Percentiles rank a stretch among this genome's conserved stretches.
These are phyloP conservation scores for Harmothoe impar DNA, from an alignment of 2,888 invertebrate species.

Conservation along the genomic window DNA sequence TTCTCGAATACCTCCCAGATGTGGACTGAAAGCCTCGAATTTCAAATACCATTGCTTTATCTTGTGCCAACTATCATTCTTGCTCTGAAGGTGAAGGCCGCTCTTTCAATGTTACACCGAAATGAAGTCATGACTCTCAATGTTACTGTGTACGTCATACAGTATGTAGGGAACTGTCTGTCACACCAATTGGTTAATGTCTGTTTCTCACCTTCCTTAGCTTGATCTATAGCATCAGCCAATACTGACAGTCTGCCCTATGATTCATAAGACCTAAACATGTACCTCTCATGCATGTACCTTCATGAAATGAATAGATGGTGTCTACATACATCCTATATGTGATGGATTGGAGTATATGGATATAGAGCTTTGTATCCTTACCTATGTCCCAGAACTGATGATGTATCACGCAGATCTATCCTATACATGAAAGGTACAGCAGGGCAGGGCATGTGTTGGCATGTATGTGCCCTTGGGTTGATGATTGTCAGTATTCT, in stretches of 20 bases:
- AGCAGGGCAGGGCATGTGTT: no score
- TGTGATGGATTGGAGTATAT: neutral
- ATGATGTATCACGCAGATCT: neutral
- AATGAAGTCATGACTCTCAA: neutral
- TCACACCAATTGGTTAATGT: slow-evolving; percentile 30
- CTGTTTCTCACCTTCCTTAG: neutral
- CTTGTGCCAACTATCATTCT: no score
- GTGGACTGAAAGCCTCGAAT: no score
- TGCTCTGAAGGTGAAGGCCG: no score
- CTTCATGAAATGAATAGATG: neutral
- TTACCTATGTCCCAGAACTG: no score
- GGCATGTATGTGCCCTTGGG: neutral
- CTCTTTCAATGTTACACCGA: neutral
- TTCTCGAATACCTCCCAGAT: neutral
- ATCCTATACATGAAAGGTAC: neutral
- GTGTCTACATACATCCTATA: neutral
- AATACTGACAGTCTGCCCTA: neutral
- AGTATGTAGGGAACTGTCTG: neutral
- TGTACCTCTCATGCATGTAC: neutral
- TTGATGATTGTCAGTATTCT: neutral
- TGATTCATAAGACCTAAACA: neutral
- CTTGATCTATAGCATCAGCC: slow-evolving; percentile 7
- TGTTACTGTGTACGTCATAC: neutral
- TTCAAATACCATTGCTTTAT: no score
- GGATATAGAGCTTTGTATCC: neutral